Evolutionary conservation across 2,797 vertebrate genomes (phyloP).

Genomic region (Coluber constrictor): DNA sequence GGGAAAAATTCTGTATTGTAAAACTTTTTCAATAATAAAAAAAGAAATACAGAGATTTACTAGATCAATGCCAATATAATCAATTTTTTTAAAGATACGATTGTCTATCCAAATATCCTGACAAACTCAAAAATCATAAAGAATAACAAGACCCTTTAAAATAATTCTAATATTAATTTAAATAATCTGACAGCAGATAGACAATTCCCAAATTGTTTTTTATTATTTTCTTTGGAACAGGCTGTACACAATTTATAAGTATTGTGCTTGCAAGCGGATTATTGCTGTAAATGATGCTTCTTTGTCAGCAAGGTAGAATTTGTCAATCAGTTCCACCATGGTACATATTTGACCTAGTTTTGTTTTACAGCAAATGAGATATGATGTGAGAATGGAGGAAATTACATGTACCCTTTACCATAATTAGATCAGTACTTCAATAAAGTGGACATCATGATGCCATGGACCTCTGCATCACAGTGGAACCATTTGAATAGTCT

Average conservation of each 20-base stretch:
- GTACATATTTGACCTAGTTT: not conserved
- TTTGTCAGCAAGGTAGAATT: not conserved
- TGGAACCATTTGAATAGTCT: not conserved
- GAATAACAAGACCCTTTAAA: not conserved
- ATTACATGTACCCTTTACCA: not conserved
- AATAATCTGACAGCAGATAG: not conserved
- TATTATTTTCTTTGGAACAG: not conserved
- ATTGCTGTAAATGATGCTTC: not conserved
- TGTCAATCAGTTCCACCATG: accelerated
- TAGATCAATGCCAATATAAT: too few species aligned
- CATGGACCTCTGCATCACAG: not conserved
- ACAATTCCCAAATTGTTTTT: not conserved
- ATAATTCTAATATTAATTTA: not conserved
- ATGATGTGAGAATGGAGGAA: not conserved
- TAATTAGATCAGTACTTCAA: not conserved
- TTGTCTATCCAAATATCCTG: not conserved
- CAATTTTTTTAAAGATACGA: not conserved
- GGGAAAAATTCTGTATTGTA: too few species aligned
- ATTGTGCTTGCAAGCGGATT: not conserved
- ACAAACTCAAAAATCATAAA: not conserved
- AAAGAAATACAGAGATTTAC: not conserved
- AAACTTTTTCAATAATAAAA: too few species aligned
- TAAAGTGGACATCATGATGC: not conserved
- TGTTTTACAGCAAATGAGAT: not conserved
- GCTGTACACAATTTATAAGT: not conserved